Conservation (phyloP, 1,140 invertebrate species). For the Drosophila erecta region DNA sequence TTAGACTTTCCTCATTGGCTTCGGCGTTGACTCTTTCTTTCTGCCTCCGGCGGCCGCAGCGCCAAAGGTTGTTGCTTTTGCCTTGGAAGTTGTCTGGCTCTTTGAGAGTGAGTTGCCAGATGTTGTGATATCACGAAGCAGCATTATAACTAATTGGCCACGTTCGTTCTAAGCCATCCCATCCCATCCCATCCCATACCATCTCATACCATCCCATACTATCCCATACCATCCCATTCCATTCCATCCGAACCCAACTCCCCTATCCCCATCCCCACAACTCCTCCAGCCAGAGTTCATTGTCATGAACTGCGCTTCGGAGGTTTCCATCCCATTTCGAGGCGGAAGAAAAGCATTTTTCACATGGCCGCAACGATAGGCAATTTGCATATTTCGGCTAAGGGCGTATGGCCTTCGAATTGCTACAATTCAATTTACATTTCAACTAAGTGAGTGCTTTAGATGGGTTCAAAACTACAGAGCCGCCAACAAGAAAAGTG, state of each 20-base stretch:
- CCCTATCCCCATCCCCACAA: conserved; percentile 2
- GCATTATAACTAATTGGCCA: conserved; percentile 83
- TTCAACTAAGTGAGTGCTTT: conserved; percentile 7
- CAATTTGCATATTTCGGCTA: conserved; percentile 76
- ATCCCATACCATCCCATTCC: background rate
- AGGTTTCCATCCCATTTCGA: conserved; percentile 39
- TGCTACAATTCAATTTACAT: conserved; percentile 76
- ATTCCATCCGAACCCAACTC: background rate
- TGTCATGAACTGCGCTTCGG: conserved; percentile 66
- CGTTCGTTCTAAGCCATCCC: conserved; percentile 67
- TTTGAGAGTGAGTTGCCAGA: conserved; percentile 80
- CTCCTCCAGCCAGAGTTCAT: conserved; percentile 53
- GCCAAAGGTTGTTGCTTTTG: conserved; percentile 41
- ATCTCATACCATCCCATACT: background rate
- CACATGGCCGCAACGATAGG: conserved; percentile 49
- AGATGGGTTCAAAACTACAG: too few relatives aligned
- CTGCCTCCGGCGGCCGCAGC: conserved; percentile 32
- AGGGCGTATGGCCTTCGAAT: conserved; percentile 77
- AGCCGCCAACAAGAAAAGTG: too few relatives aligned
- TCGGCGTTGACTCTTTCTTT: conserved; percentile 44
- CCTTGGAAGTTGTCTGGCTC: conserved; percentile 43
- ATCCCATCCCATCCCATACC: background rate
- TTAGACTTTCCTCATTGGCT: conserved; percentile 70
- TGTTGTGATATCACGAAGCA: conserved; percentile 83
- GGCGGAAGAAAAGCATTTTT: conserved; percentile 72